Evolutionary conservation across 2,797 vertebrate genomes (phyloP), one percentile per base, ranked within the genome.

Genomic region (Bryconaethiops microstoma): DNA sequence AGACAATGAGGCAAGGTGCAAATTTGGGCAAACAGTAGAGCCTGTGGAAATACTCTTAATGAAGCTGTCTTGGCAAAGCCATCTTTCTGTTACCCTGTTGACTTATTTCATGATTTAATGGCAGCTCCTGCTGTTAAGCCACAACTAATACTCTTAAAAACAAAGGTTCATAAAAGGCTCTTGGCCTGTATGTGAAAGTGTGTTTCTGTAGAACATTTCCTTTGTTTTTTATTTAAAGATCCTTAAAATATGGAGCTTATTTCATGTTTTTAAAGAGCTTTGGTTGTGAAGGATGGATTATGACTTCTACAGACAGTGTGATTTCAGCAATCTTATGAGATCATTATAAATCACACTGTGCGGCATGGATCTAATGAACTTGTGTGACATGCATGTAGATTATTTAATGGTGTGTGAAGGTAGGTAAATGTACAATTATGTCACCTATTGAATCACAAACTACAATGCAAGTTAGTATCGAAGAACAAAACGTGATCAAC

Each of bases 1-100:
- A 54, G 55, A 74, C 70, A 35, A 13, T 77, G 39, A 72, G 55
- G 71, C 52, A 50, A 48, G 29, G 68, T 48, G 52, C 40, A 75
- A 12, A 39, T 48, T 72, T 64, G 57, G 40, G 21, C 12, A 76
- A 39, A 54, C 29, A 29, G 29, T 1, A 29, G 29, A 29, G 25
- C 16, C 35, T 39, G 70, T 57, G 50, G 29, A 40, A 54, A 59
- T 57, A 60, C 54, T 50, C 71, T 74, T 57, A 74, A 57, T 74
- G 25, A 72, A 72, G 71, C 40, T 59, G 54, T 59, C n/a, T 21
- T 60, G 19, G 72, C 19, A 40, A 59, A 74, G 29, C 29, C 55
- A 42, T 19, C 39, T 57, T 74, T 74, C n/a, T 42, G 54, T 74
- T 42, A 42, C 23, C 45, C 54, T 23, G n/a, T 55, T 74, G 35